Evolutionary conservation across 2,113 vertebrate genomes (phyloP), one percentile per base, ranked within the genome.

Genomic region (Psilopsiagon aymara): DNA sequence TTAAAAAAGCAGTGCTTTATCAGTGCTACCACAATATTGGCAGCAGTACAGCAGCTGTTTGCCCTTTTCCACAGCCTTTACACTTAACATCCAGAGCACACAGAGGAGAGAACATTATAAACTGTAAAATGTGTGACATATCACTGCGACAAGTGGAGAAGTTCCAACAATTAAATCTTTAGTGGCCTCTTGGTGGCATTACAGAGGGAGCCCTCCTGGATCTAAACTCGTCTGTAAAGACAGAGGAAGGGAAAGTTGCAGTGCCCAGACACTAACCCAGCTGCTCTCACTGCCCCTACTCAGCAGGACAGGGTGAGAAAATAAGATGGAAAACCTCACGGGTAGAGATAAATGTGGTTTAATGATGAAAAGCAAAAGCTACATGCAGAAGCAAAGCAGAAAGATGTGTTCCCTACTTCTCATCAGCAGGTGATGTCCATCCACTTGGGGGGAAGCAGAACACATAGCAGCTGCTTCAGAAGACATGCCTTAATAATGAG

Each of bases 61-160:
- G 73, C 55, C 69, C 73, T 95, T 84, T 92, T 71, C 66, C 46
- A 89, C 17, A 77, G 69, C 46, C 41, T 89, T 91, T 78, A n/a
- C 25, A 31, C 41, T 91, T 77, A 74, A 81, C 28, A 74, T n/a
- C 80, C 46, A 67, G 53, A 70, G 63, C 37, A 82, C 70, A 73
- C 53, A 66, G 64, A n/a, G 41, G 44, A 73, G 59, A 52, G 79
- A 76, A 79, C 13, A n/a, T 68, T 80, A 88, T 62, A 85, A 88
- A 9, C 47, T 85, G 33, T 73, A 77, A 76, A 91, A 62, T 69
- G 33, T 69, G 88, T 76, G 82, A 73, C 53, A 25, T n/a, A 66
- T 82, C 28, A 9, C 44, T 66, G 29, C 81, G 67, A 83, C 53
- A 82, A 73, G 49, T 4, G 10, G 71, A 67, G 79, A 83, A 86